Conservation (phyloP, 1,140 invertebrate genomes). For the Leucophenga varia region DNA sequence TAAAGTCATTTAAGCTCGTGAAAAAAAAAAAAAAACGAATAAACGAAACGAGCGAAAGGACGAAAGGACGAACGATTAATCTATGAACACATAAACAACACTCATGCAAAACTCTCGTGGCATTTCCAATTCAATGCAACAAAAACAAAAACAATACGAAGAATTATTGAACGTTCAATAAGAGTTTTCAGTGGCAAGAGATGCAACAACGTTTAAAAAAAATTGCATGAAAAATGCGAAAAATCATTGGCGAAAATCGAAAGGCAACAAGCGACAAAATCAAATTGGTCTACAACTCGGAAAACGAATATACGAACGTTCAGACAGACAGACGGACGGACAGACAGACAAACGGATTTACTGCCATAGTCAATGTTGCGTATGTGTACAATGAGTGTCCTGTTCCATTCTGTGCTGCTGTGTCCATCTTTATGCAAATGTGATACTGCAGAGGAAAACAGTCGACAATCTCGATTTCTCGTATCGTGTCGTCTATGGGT, state of each 20-base stretch:
- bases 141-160: neutral
- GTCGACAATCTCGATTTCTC: no score
- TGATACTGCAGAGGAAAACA: no score
- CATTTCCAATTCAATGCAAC: neutral
- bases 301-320: neutral
- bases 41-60: slow-evolving; percentile 10
- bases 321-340: slow-evolving; percentile 11
- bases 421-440: no score
- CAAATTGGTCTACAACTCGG: slow-evolving; percentile 7
- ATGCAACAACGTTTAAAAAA: no score
- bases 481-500: no score
- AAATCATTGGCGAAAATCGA: slow-evolving; percentile 51
- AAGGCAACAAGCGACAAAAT: slow-evolving; percentile 33
- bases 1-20: slow-evolving; percentile 41
- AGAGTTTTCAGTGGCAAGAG: no score
- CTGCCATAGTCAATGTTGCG: no score
- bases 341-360: no score
- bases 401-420: no score
- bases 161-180: neutral
- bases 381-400: no score
- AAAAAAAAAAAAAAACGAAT: no score
- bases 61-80: slow-evolving; percentile 54
- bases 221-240: slow-evolving; percentile 46
- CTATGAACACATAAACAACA: slow-evolving; percentile 55
- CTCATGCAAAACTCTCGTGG: slow-evolving; percentile 18